Conservation (phyloP, 2,113 vertebrate species). For the Melierax canorus region DNA sequence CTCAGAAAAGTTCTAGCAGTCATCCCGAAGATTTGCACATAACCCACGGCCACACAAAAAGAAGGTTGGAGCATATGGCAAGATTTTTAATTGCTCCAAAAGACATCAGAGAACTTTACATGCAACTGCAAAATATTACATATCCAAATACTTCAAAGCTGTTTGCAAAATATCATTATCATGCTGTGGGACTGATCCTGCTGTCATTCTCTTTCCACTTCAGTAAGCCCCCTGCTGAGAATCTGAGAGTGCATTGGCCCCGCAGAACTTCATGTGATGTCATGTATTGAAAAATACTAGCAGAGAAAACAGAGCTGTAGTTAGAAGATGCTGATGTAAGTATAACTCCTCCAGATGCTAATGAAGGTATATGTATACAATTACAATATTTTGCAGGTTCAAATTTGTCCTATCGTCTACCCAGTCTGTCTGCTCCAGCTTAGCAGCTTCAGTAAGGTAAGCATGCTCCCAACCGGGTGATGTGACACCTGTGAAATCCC, state of each 20-base stretch:
- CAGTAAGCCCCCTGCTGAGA: not conserved
- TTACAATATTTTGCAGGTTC: not conserved
- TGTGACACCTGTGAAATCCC: not conserved
- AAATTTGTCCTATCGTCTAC: not conserved
- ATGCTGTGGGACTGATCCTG: not conserved
- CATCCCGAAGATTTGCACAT: constrained; percentile 1
- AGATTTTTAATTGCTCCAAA: not conserved
- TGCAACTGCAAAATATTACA: not conserved
- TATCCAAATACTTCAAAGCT: not conserved
- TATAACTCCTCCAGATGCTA: not conserved
- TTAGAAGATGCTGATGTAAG: not conserved
- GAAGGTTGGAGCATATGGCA: constrained; percentile 5
- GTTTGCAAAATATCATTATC: not conserved
- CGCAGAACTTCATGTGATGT: rapidly evolving
- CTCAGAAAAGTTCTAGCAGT: not conserved
- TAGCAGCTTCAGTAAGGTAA: not conserved
- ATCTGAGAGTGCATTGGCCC: not conserved
- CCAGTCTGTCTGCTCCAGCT: not conserved
- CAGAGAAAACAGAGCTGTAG: not conserved
- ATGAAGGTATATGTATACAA: not conserved
- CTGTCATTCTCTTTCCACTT: not conserved
- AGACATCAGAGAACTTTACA: constrained; percentile 3
- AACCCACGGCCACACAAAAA: not conserved
- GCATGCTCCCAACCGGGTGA: not conserved
- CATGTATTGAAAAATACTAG: not conserved